Conservation (phyloP, 2,113 vertebrate genomes). For the Helogale parvula region DNA sequence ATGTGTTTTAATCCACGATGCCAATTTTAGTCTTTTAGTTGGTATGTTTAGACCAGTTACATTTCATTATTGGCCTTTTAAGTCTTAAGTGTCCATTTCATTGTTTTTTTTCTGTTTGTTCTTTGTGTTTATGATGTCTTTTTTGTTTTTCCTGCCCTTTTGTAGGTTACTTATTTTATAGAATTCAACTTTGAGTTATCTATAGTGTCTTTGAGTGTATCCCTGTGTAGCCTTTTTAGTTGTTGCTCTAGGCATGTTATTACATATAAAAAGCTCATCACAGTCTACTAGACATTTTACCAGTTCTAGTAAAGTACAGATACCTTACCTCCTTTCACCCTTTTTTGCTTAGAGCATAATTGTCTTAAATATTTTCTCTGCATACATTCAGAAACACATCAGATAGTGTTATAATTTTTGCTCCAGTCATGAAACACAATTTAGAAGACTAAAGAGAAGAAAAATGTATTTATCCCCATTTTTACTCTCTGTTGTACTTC, state of each 20-base stretch:
- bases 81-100: background rate
- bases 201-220: background rate
- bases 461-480: background rate
- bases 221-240: background rate
- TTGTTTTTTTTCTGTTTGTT: constrained; percentile 24
- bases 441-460: background rate
- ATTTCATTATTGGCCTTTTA: background rate
- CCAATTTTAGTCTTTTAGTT: background rate
- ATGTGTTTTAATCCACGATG: background rate
- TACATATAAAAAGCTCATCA: constrained; percentile 16
- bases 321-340: background rate
- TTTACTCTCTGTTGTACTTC: constrained; percentile 13
- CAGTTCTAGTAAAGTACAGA: constrained; percentile 29
- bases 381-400: constrained; percentile 14
- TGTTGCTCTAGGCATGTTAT: constrained; percentile 8
- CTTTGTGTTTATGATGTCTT: background rate
- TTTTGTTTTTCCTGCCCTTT: background rate
- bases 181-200: constrained; percentile 43
- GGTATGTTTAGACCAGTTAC: constrained; percentile 19
- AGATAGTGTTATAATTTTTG: constrained; percentile 17
- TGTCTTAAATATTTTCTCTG: constrained; percentile 33
- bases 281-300: constrained; percentile 28
- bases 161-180: constrained; percentile 13
- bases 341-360: constrained; percentile 10
- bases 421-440: background rate